A percentile compares a stretch with the other conserved stretches of the same genome.
These are phyloP conservation scores for Limnephilus auricula DNA, from an alignment of 2,888 invertebrate genomes.

Conservation along the genomic window DNA sequence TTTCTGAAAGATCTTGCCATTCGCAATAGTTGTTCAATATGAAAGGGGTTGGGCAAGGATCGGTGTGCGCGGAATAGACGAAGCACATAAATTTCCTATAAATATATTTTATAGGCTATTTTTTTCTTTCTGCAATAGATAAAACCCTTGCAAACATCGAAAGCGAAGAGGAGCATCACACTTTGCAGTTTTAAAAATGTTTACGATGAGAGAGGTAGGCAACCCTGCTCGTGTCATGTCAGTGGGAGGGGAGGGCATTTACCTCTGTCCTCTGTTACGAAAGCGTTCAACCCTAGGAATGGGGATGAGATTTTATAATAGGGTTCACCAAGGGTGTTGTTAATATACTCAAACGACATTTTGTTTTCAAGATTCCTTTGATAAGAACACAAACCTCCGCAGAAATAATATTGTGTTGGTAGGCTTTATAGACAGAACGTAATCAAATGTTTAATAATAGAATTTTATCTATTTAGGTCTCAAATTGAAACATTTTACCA, in stretches of 20 bases:
- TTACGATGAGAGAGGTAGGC: neutral
- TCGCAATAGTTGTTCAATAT: neutral
- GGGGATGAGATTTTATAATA: neutral
- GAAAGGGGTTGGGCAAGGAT: neutral
- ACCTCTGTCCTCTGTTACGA: neutral
- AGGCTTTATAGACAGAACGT: accelerated
- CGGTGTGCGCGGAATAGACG: neutral
- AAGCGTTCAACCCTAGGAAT: neutral
- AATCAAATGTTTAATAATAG: neutral
- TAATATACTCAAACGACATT: neutral
- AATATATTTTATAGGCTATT: neutral
- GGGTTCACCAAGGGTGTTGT: neutral
- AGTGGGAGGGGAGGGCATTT: neutral
- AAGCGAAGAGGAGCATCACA: neutral
- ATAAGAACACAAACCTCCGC: neutral
- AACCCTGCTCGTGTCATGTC: neutral
- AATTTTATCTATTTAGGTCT: neutral
- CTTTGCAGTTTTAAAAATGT: neutral
- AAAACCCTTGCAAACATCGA: neutral
- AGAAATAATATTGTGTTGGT: neutral
- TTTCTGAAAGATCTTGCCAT: neutral
- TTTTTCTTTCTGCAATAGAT: neutral
- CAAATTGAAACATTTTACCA: neutral
- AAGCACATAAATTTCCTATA: neutral
- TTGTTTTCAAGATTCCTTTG: neutral